Conservation (phyloP, 2,113 vertebrate species). For the Oreocharis arfaki region DNA sequence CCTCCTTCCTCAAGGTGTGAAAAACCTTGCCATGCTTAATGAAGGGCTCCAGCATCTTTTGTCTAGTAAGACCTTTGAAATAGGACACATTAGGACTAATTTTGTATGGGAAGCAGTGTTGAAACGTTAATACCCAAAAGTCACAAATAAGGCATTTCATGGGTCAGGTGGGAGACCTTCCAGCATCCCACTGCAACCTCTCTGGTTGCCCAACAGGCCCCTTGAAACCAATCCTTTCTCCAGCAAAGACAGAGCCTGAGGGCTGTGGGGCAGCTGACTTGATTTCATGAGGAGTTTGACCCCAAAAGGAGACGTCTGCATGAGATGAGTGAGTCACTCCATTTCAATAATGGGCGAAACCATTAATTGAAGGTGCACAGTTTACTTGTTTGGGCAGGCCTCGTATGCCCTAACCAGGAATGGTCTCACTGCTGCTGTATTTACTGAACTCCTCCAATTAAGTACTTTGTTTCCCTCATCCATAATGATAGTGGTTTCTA, state of each 20-base stretch:
- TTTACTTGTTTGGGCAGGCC: constrained; percentile 41
- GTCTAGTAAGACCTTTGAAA: not conserved
- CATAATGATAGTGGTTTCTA: not conserved
- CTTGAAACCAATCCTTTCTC: not conserved
- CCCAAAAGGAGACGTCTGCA: not conserved
- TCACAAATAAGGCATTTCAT: not conserved
- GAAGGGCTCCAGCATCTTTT: not conserved
- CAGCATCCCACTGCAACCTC: not conserved
- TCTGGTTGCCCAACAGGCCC: not conserved
- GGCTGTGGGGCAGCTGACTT: not conserved
- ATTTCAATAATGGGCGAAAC: constrained; percentile 1
- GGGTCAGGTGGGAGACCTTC: not conserved
- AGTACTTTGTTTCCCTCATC: constrained; percentile 3
- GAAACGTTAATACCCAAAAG: not conserved
- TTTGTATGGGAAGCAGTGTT: not conserved
- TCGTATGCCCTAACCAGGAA: not conserved
- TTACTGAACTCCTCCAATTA: constrained; percentile 13
- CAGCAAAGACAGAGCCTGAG: constrained; percentile 5
- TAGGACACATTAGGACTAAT: not conserved
- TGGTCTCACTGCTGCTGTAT: constrained; percentile 27
- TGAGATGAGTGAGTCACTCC: constrained; percentile 4
- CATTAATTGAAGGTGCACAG: constrained; percentile 7
- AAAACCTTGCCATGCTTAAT: not conserved
- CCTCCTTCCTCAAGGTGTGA: not conserved
- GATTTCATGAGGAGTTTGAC: not conserved